These are phyloP conservation scores for Loxodonta africana DNA, from an alignment of 2,113 vertebrate species.

Conservation along the genomic window DNA sequence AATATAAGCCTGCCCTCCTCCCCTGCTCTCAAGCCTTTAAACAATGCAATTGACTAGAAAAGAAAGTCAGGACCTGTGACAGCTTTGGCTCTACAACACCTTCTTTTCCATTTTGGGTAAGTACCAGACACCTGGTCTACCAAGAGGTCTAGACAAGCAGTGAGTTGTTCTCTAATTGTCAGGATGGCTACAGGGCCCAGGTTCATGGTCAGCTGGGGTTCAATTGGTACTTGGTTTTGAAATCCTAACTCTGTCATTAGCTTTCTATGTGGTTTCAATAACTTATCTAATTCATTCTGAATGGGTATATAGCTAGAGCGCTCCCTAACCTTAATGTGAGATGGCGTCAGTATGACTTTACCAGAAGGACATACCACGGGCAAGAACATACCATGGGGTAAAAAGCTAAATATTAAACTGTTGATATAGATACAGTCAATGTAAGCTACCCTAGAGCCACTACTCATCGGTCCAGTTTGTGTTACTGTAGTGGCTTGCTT, in stretches of 20 bases:
- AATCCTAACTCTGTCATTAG: neutral
- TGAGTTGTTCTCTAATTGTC: neutral
- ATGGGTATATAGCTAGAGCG: neutral
- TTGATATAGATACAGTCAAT: neutral
- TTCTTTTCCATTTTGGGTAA: accelerated
- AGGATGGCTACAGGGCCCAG: neutral
- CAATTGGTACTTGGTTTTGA: neutral
- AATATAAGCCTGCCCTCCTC: neutral
- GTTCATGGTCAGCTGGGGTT: neutral
- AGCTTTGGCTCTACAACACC: no score
- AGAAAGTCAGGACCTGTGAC: neutral
- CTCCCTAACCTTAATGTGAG: neutral
- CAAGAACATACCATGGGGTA: neutral
- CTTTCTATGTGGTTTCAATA: neutral
- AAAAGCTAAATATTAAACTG: neutral
- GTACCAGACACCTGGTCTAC: neutral
- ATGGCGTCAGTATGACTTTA: neutral
- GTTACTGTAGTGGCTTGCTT: no score
- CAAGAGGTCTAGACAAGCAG: neutral
- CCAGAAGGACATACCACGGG: neutral
- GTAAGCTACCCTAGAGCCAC: neutral
- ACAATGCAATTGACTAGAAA: slow-evolving; percentile 21
- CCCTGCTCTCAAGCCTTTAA: neutral
- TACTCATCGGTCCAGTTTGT: no score
- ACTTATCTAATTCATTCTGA: neutral